phyloP scores from a whole-genome alignment of 2,113 vertebrate genomes.

The Anarhynchus alexandrinus region DNA sequence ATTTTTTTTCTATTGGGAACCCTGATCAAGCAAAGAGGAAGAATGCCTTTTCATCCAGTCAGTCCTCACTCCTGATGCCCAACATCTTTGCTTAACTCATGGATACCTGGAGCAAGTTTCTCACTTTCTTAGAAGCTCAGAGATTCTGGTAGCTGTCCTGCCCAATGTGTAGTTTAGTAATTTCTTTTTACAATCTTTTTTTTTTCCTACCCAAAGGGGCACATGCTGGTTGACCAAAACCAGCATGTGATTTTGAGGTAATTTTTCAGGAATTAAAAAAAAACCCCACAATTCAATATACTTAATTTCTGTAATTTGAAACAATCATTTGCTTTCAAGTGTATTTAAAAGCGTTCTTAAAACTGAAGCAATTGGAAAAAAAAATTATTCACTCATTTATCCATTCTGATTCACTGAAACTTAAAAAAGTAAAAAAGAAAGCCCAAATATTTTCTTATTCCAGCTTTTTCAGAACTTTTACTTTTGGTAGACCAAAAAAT shows the following conservation, averaged over 20 bases:
- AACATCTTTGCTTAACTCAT: background rate
- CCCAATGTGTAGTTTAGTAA: background rate
- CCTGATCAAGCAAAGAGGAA: background rate
- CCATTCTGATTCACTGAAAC: background rate
- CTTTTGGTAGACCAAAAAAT: background rate
- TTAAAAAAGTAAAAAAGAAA: background rate
- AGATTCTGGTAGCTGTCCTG: background rate
- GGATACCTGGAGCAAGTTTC: background rate
- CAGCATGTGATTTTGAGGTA: background rate
- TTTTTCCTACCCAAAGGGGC: background rate
- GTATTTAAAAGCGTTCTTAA: background rate
- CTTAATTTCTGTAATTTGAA: background rate
- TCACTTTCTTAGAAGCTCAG: background rate
- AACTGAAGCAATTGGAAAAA: rapidly evolving
- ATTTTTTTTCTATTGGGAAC: background rate
- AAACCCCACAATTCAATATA: background rate
- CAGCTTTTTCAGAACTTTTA: background rate
- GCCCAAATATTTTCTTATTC: background rate
- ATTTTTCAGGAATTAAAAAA: background rate
- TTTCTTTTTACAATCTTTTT: background rate
- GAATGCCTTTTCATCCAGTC: background rate
- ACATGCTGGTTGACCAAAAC: background rate
- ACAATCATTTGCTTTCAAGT: background rate
- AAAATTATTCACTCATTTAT: background rate
- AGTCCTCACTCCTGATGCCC: background rate